Evolutionary conservation across 2,888 invertebrate species (phyloP).

Genomic region (Siphonodentalium dalli): DNA sequence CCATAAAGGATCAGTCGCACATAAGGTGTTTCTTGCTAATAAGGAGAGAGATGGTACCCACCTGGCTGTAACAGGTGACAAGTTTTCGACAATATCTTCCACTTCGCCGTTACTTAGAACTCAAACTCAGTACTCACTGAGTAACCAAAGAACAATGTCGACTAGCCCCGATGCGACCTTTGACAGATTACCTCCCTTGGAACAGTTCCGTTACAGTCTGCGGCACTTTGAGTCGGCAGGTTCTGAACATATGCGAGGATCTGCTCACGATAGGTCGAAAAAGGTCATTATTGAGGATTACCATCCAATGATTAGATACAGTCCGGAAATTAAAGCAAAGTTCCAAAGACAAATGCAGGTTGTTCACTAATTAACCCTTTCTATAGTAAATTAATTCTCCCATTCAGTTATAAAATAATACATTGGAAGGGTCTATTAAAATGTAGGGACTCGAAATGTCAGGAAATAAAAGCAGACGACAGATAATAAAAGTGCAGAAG

Average conservation of each 20-base stretch:
- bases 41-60: slow-evolving; percentile 29
- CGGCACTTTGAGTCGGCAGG: slow-evolving; percentile 39
- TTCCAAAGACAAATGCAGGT: too few relatives aligned
- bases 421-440: too few relatives aligned
- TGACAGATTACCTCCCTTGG: slow-evolving; percentile 49
- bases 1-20: slow-evolving; percentile 48
- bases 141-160: slow-evolving; percentile 42
- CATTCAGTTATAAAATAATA: too few relatives aligned
- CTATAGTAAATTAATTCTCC: too few relatives aligned
- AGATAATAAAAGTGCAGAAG: too few relatives aligned
- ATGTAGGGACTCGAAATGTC: too few relatives aligned
- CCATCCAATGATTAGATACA: slow-evolving; percentile 53
- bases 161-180: slow-evolving; percentile 48
- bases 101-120: slow-evolving; percentile 48
- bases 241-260: slow-evolving; percentile 13
- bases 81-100: slow-evolving; percentile 39
- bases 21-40: slow-evolving; percentile 33
- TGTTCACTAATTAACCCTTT: too few relatives aligned
- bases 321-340: slow-evolving; percentile 44
- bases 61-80: slow-evolving; percentile 47
- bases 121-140: slow-evolving; percentile 53
- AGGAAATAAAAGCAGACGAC: too few relatives aligned
- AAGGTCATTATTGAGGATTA: slow-evolving; percentile 40
- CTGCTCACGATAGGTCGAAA: slow-evolving; percentile 23
- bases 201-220: slow-evolving; percentile 47